Evolutionary conservation across 2,113 vertebrate genomes (phyloP), one percentile per base, ranked within the genome.

Genomic region (Dissostichus mawsoni): DNA sequence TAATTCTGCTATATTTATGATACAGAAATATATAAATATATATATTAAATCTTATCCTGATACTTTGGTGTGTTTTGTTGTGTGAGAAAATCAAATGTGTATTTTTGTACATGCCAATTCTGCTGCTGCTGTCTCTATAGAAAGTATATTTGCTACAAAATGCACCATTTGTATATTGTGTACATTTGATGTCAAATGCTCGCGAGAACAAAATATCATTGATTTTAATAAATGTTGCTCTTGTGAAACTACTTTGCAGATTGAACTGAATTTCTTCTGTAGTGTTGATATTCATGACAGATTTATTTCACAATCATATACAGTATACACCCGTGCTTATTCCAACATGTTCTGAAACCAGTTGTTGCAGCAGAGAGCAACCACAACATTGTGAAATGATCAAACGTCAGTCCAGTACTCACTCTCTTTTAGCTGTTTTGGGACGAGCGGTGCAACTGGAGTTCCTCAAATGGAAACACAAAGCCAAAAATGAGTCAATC

Each of bases 81-180:
- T 95, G 94, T 92, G 92, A 94, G 86, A 64, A 95, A 96, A 86
- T 95, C 94, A 94, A 95, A 96, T 94, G 95, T 96, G 96, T 98
- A 97, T 97, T 97, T 98, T 98, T 98, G 95, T 98, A 97, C 95
- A 96, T 97, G 96, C 94, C 94, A 95, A 96, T 96, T 90, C 90
- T 95, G 95, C 96, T 97, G 96, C 96, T 97, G 95, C 96, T 96
- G 95, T 94, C 84, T 94, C 95, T 95, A 95, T 95, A 93, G 86
- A 88, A 88, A 90, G 82, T 92, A 85, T 92, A 93, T 94, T 93
- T 94, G 89, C 92, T 93, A 87, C 81, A 62, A 87, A 92, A 82
- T 3, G 76, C 88, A 90, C 86, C 84, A 86, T 90, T 74, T 93
- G 88, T 91, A 91, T 87, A 91, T 91, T 89, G 80, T 89, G 91